Evolutionary conservation across 2,797 vertebrate species (phyloP), one percentile per base, ranked within the genome.

Genomic region (Lepus oiostolus): DNA sequence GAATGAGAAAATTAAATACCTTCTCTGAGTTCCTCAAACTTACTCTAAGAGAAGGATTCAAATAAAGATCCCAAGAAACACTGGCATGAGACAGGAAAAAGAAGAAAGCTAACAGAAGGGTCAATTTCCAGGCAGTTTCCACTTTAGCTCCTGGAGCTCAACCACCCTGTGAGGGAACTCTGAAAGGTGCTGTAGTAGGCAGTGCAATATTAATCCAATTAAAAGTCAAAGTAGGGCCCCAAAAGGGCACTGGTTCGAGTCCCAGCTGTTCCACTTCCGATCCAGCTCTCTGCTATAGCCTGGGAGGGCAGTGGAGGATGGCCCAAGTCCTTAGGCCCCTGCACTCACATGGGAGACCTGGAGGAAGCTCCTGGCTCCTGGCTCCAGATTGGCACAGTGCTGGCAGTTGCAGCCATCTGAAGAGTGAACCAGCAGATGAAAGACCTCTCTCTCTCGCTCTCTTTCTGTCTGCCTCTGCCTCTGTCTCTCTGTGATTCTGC

Each of bases 91-190:
- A 67, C 22, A n/a, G 4, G 8, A 71, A 75, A 82, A 47, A 42
- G n/a, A 84, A 62, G 35, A 90, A 87, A 85, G 80, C 10, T 58
- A 85, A 38, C 22, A 67, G 87, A 94, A 88, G 28, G 42, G 81
- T 1, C 5, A 42, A 28, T 80, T 84, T 95, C 74, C 63, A 76
- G 5, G 35, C 38, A 67, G 28, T 87, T 94, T 84, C 38, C 81
- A 91, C 8, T 58, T 63, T 58, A 63, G 50, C 65, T 83, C 58
- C n/a, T 87, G 72, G 35, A 76, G 30, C 47, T 95, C 30, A 21
- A 35, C 62, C 11, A 35, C 62, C 11, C 38, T 91, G 26, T 68
- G 84, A 72, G 28, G 54, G 19, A 62, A 67, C 47, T 42, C 24
- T 58, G 2, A 63, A 83, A 22, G 24, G 47, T 38, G 14, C 35